A percentile compares a stretch with the other conserved stretches of the same genome.
These are phyloP conservation scores for Cladorhizidae sp. DNA, from an alignment of 37 sponge, comb jelly and placozoan genomes.

Conservation along the genomic window DNA sequence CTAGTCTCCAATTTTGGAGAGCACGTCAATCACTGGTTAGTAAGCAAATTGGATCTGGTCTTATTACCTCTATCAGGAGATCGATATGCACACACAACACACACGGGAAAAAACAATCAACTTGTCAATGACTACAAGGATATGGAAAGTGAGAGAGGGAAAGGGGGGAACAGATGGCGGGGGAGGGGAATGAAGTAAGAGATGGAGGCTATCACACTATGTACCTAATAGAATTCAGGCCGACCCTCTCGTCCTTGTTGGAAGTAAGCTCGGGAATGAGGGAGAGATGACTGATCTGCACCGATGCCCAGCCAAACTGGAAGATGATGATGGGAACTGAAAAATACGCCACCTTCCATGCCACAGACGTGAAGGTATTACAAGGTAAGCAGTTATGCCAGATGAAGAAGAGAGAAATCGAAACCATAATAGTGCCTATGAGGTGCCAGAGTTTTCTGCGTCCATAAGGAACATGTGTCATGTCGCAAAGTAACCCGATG, in stretches of 20 bases:
- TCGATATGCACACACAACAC: too few relatives aligned
- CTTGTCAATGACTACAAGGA: too few relatives aligned
- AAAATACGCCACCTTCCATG: conserved; percentile 63
- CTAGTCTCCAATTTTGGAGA: too few relatives aligned
- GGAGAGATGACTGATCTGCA: conserved; percentile 93
- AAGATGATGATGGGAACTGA: conserved; percentile 84
- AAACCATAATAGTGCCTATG: conserved; percentile 82
- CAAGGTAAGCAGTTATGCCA: conserved; percentile 86
- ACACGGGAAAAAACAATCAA: too few relatives aligned
- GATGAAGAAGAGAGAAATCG: conserved; percentile 84
- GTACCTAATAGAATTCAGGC: conserved; percentile 94
- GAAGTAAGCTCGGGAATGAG: conserved; percentile 92
- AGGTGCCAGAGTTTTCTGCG: conserved; percentile 95
- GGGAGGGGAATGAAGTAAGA: background rate
- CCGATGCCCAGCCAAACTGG: conserved; percentile 97
- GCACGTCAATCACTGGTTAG: too few relatives aligned
- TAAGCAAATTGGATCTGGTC: too few relatives aligned
- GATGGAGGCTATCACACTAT: background rate
- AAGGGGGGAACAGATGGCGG: background rate
- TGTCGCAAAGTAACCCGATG: conserved; percentile 86
- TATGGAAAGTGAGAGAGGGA: background rate
- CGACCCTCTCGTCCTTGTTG: conserved; percentile 81
- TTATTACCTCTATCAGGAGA: too few relatives aligned
- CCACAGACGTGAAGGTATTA: background rate
- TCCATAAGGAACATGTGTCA: conserved; percentile 70